Evolutionary conservation across 2,888 invertebrate genomes (phyloP), one percentile per base, ranked within the genome.

Genomic region (Lithosia quadra): DNA sequence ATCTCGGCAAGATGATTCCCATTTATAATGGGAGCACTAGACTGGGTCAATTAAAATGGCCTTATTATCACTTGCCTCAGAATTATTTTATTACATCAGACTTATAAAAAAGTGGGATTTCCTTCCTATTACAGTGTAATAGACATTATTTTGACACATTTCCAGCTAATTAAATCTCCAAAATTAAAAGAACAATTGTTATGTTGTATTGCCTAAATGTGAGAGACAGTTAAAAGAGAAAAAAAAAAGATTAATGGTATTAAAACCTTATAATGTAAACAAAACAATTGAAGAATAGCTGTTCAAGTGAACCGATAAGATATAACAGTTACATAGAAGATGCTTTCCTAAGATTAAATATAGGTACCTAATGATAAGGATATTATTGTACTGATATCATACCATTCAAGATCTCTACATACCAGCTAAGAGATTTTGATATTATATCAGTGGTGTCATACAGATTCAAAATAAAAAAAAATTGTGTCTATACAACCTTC

Each of bases 1-100:
- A 79, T 83, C 71, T 74, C 67, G 79, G 82, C 79, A 77, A 73
- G 72, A 74, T 74, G 73, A 83, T 82, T 82, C 78, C 78, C 68
- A 70, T 73, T 69, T 79, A 66, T 87, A 91, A 91, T 91, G 90
- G 82, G 90, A 89, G 82, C 90, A 87, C 79, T 84, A 89, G 91
- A 91, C 84, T 84, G 81, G 90, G 91, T 90, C 91, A 92, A 92
- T 90, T 91, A 85, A 82, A 75, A 70, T 85, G 87, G 85, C 90
- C 90, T 90, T 86, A 84, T 85, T 84, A 86, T 79, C 82, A 80
- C 85, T 68, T 72, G 57, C 70, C 56, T 67, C 57, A 63, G 67
- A 57, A 58, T 24, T 63, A 64, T 70, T 60, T 24, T 63, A 64
- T 70, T 60, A 67, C 63, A 67, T 67, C 60, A 67, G 21, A 2